A percentile compares a stretch with the other conserved stretches of the same genome.
These are phyloP conservation scores for Numida meleagris DNA, from an alignment of 2,113 vertebrate species.

Conservation along the genomic window DNA sequence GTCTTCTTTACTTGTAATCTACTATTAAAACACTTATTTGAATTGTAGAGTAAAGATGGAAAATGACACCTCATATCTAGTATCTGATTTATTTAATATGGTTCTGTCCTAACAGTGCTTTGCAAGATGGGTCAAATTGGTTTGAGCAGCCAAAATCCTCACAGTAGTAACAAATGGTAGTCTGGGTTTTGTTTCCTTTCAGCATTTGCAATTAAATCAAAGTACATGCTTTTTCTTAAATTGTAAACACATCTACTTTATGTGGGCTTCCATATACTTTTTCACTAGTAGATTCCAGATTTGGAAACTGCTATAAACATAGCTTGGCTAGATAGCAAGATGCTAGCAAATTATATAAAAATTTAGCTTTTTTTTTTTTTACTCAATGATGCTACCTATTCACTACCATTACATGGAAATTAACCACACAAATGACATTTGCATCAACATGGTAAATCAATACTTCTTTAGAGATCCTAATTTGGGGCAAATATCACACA, in stretches of 20 bases:
- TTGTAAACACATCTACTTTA: background rate
- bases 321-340: background rate
- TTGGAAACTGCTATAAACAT: background rate
- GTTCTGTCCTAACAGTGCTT: background rate
- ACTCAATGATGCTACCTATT: background rate
- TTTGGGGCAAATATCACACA: background rate
- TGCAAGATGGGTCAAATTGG: background rate
- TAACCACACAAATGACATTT: background rate
- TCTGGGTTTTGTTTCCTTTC: background rate
- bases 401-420: background rate
- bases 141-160: background rate
- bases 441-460: background rate
- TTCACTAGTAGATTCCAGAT: background rate
- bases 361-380: background rate
- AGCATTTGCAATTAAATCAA: background rate
- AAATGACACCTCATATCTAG: background rate
- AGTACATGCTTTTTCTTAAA: background rate
- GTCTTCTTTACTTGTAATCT: slow-evolving; percentile 17
- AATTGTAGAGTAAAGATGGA: slow-evolving; percentile 17
- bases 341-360: background rate
- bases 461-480: background rate
- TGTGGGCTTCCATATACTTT: background rate
- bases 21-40: slow-evolving; percentile 44
- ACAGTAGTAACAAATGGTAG: background rate
- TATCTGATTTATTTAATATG: background rate